These are phyloP conservation scores for Alectura lathami DNA, from an alignment of 2,113 vertebrate genomes.

Conservation along the genomic window DNA sequence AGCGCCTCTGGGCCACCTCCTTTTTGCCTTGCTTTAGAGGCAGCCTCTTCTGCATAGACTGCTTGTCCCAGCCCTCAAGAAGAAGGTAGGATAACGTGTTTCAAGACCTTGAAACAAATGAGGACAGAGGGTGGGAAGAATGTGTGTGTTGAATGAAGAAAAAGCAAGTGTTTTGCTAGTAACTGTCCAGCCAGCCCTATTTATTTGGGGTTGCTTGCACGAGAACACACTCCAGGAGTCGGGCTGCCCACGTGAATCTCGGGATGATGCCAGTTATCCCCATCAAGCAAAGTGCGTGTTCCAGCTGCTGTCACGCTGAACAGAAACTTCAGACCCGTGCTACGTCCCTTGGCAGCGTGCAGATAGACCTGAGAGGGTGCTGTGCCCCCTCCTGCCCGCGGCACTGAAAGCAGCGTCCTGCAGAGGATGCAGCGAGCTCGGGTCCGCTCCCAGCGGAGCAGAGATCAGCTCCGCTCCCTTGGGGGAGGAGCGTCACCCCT, in stretches of 20 bases:
- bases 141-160: not conserved
- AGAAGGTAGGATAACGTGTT: not conserved
- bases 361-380: not conserved
- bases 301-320: not conserved
- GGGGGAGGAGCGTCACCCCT: not conserved
- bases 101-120: not conserved
- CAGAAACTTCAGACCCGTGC: accelerated
- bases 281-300: not conserved
- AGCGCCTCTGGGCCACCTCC: not conserved
- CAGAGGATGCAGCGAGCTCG: not conserved
- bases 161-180: not conserved
- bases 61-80: too few relatives aligned
- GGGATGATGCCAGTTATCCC: not conserved
- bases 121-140: not conserved
- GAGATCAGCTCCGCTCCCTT: not conserved
- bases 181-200: not conserved
- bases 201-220: not conserved
- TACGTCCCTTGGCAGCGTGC: not conserved
- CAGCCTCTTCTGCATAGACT: not conserved
- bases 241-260: not conserved
- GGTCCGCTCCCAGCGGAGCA: constrained; percentile 30
- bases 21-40: not conserved
- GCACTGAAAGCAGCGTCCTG: not conserved
- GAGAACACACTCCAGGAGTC: not conserved
- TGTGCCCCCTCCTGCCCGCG: not conserved